Evolutionary conservation across 2,797 vertebrate species (phyloP).

Genomic region (Mus minutoides): DNA sequence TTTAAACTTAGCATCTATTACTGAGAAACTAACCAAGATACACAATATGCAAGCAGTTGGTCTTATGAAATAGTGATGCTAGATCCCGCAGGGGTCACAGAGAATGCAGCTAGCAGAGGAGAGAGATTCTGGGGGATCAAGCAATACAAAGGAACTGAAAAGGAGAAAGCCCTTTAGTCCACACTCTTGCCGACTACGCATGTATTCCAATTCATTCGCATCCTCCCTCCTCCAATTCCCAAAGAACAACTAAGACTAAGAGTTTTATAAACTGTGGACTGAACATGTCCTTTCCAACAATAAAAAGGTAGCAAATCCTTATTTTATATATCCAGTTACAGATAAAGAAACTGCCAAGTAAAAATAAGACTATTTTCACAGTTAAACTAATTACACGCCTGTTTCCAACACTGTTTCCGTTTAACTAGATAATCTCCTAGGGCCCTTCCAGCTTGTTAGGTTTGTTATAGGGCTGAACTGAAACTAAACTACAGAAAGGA

Average conservation of each 20-base stretch:
- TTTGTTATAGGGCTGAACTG: background rate
- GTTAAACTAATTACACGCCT: constrained; percentile 27
- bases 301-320: constrained; percentile 22
- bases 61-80: constrained; percentile 10
- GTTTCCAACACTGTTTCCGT: background rate
- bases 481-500: background rate
- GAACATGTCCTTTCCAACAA: constrained; percentile 10
- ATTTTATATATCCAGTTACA: constrained; percentile 34
- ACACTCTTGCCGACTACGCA: background rate
- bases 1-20: constrained; percentile 58
- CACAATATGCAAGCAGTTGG: constrained; percentile 28
- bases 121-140: background rate
- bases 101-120: constrained; percentile 51
- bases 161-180: background rate
- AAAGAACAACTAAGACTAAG: constrained; percentile 8
- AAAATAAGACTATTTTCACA: background rate
- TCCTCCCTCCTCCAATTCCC: background rate
- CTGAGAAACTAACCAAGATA: constrained; percentile 29
- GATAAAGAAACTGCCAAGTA: constrained; percentile 49
- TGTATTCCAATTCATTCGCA: background rate
- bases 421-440: background rate
- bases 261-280: background rate
- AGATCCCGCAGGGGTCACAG: constrained; percentile 39
- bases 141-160: constrained; percentile 59
- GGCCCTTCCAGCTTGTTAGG: background rate